Conservation (phyloP, 2,113 vertebrate species). For the Microcebus ravelobensis region DNA sequence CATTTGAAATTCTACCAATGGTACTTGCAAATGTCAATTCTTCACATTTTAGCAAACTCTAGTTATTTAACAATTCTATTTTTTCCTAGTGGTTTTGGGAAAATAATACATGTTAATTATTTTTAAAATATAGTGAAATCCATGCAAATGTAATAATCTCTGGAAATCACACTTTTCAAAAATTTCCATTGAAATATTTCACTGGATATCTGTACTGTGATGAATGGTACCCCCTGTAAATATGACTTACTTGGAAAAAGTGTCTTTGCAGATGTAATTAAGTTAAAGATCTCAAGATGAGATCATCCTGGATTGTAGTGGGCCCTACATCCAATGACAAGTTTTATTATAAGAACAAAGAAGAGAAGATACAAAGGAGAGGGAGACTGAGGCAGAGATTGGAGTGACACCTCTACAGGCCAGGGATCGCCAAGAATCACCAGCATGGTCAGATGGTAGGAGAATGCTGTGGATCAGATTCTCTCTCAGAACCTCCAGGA, state of each 20-base stretch:
- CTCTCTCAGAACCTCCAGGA: not conserved
- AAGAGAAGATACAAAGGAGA: not conserved
- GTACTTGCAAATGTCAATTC: not conserved
- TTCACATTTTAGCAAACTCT: not conserved
- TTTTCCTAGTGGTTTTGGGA: not conserved
- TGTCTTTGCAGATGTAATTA: not conserved
- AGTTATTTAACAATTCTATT: not conserved
- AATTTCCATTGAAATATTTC: not conserved
- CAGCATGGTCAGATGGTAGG: not conserved
- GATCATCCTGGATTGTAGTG: not conserved
- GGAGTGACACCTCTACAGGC: no score
- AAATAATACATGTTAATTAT: not conserved
- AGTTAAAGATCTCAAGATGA: not conserved
- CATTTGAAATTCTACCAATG: not conserved
- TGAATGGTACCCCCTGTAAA: not conserved
- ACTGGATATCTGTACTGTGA: not conserved
- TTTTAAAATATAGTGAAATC: not conserved
- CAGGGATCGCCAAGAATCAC: not conserved
- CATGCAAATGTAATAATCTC: not conserved
- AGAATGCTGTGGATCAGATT: rapidly evolving
- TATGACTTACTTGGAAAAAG: not conserved
- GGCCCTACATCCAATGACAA: not conserved
- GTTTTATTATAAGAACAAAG: not conserved
- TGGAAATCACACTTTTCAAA: not conserved
- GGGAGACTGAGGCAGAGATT: not conserved